Percentiles rank a stretch among this genome's conserved stretches.
Conservation (phyloP, 2,113 vertebrate genomes). For the Poecile atricapillus region DNA sequence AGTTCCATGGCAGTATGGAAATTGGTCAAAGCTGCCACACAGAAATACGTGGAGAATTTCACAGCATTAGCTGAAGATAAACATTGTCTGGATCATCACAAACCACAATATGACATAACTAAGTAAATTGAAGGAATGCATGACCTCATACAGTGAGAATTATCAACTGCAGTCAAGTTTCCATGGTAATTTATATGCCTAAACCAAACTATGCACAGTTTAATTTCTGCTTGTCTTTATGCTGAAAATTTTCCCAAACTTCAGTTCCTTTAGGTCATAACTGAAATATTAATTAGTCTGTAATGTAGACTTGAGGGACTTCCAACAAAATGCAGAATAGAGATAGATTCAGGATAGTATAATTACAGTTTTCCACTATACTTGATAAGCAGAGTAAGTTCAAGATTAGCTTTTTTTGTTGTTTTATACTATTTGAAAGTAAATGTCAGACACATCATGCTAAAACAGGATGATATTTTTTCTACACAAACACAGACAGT, state of each 20-base stretch:
- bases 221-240: background rate
- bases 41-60: background rate
- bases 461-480: slow-evolving; percentile 50
- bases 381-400: slow-evolving; percentile 18
- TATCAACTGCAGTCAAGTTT: background rate
- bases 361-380: slow-evolving; percentile 59
- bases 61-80: background rate
- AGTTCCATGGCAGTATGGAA: background rate
- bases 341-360: background rate
- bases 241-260: background rate
- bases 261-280: background rate
- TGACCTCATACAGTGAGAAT: background rate
- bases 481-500: slow-evolving; percentile 32
- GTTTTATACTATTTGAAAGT: slow-evolving; percentile 61
- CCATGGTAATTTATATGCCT: background rate
- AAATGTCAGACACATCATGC: slow-evolving; percentile 61
- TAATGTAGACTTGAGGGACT: background rate
- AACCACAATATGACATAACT: background rate
- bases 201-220: background rate
- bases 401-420: slow-evolving; percentile 52
- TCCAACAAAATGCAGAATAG: background rate
- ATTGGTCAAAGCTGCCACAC: background rate
- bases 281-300: slow-evolving; percentile 31
- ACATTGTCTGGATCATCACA: background rate
- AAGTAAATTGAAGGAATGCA: background rate